These are phyloP conservation scores for Taenaris catops DNA, from an alignment of 2,888 invertebrate genomes.

Conservation along the genomic window DNA sequence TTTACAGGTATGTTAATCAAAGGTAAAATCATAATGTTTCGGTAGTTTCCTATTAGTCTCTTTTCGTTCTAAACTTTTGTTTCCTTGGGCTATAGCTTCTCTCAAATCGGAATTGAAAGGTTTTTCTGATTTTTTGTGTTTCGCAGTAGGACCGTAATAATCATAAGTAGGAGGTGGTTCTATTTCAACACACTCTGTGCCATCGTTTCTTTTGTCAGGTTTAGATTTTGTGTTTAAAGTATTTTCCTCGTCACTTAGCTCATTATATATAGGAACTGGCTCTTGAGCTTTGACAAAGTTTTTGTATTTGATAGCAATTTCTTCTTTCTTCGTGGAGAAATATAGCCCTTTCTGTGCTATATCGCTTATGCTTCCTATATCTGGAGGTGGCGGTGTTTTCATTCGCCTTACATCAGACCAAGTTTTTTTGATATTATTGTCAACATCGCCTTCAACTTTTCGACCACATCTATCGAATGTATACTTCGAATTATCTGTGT, in stretches of 20 bases:
- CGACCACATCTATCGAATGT: constrained; percentile 53
- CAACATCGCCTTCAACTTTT: constrained; percentile 29
- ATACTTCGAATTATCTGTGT: constrained; percentile 32
- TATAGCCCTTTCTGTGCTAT: constrained; percentile 50
- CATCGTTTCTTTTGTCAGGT: constrained; percentile 31
- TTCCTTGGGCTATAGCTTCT: constrained; percentile 66
- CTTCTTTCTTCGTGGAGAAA: constrained; percentile 48
- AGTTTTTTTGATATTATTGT: constrained; percentile 30
- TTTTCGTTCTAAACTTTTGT: constrained; percentile 60
- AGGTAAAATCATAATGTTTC: constrained; percentile 63
- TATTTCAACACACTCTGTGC: constrained; percentile 60
- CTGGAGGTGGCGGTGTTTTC: constrained; percentile 43
- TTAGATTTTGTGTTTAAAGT: constrained; percentile 23
- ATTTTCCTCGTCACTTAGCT: constrained; percentile 43
- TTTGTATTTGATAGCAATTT: constrained; percentile 43
- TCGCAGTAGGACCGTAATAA: constrained; percentile 77
- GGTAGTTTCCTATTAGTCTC: constrained; percentile 45
- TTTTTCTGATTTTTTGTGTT: constrained; percentile 42
- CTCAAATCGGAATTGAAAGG: constrained; percentile 61
- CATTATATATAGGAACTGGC: constrained; percentile 51
- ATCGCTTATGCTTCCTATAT: constrained; percentile 33
- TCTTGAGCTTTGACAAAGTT: constrained; percentile 56
- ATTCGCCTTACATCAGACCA: constrained; percentile 60
- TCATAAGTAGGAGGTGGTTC: constrained; percentile 84
- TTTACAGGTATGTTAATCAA: too few species aligned